Evolutionary conservation across 2,888 invertebrate genomes (phyloP).

Genomic region (Ornithoptera priamus): DNA sequence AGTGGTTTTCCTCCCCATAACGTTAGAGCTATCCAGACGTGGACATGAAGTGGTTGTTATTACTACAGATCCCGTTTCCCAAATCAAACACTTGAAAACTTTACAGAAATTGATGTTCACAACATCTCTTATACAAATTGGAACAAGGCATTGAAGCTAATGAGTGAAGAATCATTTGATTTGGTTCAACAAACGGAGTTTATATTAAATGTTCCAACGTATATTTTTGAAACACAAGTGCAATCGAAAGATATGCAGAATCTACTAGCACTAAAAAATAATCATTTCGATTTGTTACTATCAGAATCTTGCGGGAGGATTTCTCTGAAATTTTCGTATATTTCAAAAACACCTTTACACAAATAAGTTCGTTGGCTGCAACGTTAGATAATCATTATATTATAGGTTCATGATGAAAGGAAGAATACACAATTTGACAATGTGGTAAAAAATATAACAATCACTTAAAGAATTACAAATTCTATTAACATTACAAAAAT

Average conservation of each 20-base stretch:
- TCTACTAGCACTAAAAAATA: conserved; percentile 37
- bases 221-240: conserved; percentile 36
- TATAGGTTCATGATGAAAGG: conserved; percentile 39
- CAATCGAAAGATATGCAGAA: conserved; percentile 37
- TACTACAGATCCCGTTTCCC: not conserved
- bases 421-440: conserved; percentile 13
- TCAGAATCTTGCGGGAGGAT: conserved; percentile 41
- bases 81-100: not conserved
- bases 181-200: not conserved
- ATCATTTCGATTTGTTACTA: conserved; percentile 47
- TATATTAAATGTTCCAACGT: not conserved
- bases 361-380: conserved; percentile 46
- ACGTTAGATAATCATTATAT: conserved; percentile 33
- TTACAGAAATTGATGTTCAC: conserved; percentile 13
- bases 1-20: not conserved
- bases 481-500: not conserved
- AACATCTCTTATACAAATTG: conserved; percentile 12
- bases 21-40: not conserved
- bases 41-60: conserved; percentile 7
- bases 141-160: not conserved
- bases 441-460: conserved; percentile 21
- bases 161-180: not conserved
- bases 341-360: conserved; percentile 48
- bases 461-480: conserved; percentile 6
- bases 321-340: conserved; percentile 38